These are phyloP conservation scores for Caenorhabditis sp. DNA, from an alignment of 2,888 invertebrate genomes.

Conservation along the genomic window DNA sequence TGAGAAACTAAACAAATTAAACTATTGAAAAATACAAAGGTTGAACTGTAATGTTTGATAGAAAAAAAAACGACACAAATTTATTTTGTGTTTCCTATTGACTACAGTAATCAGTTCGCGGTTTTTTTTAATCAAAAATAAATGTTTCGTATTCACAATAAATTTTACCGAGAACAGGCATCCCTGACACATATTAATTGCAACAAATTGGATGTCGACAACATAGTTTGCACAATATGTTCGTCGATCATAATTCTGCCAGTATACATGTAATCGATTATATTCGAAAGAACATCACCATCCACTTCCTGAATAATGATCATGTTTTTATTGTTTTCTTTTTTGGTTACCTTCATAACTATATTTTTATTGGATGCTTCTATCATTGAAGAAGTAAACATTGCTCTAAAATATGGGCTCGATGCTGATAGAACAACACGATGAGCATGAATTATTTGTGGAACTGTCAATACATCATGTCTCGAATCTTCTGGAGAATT, in stretches of 20 bases:
- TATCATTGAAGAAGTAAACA: conserved; percentile 37
- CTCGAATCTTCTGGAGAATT: conserved; percentile 17
- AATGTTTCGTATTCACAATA: too few relatives aligned
- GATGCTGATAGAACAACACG: conserved; percentile 39
- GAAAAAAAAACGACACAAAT: too few relatives aligned
- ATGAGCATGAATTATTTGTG: conserved; percentile 38
- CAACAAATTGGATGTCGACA: conserved; percentile 30
- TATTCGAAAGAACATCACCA: conserved; percentile 25
- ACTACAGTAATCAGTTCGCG: too few relatives aligned
- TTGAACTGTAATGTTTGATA: too few relatives aligned
- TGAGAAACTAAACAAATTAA: too few relatives aligned
- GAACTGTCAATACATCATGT: conserved; percentile 2
- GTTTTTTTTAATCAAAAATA: too few relatives aligned
- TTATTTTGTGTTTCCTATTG: too few relatives aligned
- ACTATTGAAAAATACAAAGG: too few relatives aligned
- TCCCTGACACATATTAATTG: conserved; percentile 35
- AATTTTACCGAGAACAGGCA: conserved; percentile 22
- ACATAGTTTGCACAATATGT: conserved; percentile 33
- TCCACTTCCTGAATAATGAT: conserved; percentile 28
- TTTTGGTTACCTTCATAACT: conserved; percentile 9
- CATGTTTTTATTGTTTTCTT: conserved; percentile 2
- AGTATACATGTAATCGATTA: conserved; percentile 47
- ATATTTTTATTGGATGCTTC: conserved; percentile 11
- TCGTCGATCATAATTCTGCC: conserved; percentile 39
- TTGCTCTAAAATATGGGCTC: conserved; percentile 45